These are phyloP conservation scores for Saccopteryx leptura DNA, from an alignment of 2,113 vertebrate species.

Conservation along the genomic window DNA sequence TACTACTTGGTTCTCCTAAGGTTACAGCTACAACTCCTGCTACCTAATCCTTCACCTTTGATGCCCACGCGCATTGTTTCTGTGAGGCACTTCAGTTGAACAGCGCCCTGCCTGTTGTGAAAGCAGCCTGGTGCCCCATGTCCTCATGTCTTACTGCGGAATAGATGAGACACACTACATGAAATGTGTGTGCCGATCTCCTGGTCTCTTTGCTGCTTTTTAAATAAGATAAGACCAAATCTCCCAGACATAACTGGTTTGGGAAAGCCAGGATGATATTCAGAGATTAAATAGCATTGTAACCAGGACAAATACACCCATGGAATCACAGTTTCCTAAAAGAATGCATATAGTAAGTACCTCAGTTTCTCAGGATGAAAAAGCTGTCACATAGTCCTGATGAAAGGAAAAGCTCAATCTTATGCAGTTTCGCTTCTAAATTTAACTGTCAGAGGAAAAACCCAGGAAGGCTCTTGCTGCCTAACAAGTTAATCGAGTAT, in stretches of 20 bases:
- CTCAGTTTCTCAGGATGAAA: constrained; percentile 22
- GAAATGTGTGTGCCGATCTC: background rate
- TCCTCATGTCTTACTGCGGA: constrained; percentile 82
- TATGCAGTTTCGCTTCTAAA: background rate
- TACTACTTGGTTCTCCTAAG: constrained; percentile 36
- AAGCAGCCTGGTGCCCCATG: constrained; percentile 55
- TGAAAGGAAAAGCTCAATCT: background rate
- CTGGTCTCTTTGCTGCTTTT: constrained; percentile 46
- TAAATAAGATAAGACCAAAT: constrained; percentile 54
- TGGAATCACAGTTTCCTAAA: background rate
- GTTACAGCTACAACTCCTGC: constrained; percentile 70
- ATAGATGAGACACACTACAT: constrained; percentile 64
- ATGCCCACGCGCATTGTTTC: constrained; percentile 61
- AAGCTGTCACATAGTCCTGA: background rate
- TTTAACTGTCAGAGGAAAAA: constrained; percentile 1
- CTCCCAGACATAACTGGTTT: background rate
- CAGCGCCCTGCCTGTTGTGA: background rate
- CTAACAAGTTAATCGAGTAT: background rate
- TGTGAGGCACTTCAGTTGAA: constrained; percentile 62
- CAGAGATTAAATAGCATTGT: background rate
- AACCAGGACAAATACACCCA: background rate
- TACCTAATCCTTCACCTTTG: constrained; percentile 17
- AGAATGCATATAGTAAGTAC: background rate
- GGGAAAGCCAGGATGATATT: background rate
- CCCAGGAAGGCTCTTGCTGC: background rate